Evolutionary conservation across 2,888 invertebrate genomes (phyloP).

Genomic region (Crematogaster levior): DNA sequence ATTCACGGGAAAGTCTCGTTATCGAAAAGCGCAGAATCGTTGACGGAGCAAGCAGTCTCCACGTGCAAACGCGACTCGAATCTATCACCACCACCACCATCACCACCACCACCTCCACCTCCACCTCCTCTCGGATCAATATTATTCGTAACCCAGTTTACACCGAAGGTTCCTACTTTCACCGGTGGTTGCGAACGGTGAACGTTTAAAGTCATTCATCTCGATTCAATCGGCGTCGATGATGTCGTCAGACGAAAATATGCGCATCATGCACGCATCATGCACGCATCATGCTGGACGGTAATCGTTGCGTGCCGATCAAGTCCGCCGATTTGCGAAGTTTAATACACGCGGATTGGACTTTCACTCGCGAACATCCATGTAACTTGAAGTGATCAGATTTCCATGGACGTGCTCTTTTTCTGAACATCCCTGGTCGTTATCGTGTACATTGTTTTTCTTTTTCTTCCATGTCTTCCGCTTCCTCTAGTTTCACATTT

Average conservation of each 20-base stretch:
- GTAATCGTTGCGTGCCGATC: not conserved
- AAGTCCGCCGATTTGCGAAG: conserved; percentile 10
- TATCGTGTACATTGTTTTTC: not conserved
- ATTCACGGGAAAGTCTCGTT: not conserved
- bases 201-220: conserved; percentile 65
- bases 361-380: conserved; percentile 16
- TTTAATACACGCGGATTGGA: conserved; percentile 8
- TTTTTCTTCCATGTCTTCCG: no score
- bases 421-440: not conserved
- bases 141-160: conserved; percentile 67
- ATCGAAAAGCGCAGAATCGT: not conserved
- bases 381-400: not conserved
- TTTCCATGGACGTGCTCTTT: conserved; percentile 1
- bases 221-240: conserved; percentile 32
- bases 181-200: conserved; percentile 57
- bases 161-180: conserved; percentile 68
- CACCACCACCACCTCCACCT: not conserved
- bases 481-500: not conserved
- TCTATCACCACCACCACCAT: conserved; percentile 18
- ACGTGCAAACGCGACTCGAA: conserved; percentile 13
- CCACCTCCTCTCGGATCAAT: conserved; percentile 37
- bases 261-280: conserved; percentile 30
- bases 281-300: conserved; percentile 13
- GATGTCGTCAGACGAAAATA: conserved; percentile 21
- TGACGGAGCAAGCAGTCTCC: not conserved